Conservation (phyloP, 1,140 invertebrate genomes). For the Schlechtendalia chinensis region DNA sequence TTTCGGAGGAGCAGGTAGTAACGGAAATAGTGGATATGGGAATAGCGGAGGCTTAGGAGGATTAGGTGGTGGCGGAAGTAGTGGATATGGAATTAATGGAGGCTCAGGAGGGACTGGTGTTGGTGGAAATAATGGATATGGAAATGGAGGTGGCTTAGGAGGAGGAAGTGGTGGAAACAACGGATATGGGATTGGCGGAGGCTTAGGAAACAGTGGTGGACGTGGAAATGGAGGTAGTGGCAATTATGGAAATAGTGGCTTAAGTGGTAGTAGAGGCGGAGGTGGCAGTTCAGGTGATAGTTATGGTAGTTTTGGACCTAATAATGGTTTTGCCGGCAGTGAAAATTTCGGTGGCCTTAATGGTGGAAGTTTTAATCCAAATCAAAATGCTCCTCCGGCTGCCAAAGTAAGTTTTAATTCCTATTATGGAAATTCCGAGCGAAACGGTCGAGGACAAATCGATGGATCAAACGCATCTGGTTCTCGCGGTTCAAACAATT, state of each 20-base stretch:
- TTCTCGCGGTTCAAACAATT: neutral
- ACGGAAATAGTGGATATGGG: neutral
- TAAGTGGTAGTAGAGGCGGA: too few relatives aligned
- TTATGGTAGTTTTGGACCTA: neutral
- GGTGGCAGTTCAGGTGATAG: too few relatives aligned
- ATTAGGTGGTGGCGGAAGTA: neutral
- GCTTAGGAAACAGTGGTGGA: neutral
- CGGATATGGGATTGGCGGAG: neutral
- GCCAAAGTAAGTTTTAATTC: constrained; percentile 36
- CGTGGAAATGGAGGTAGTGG: too few relatives aligned
- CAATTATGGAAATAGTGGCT: too few relatives aligned
- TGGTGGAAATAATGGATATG: neutral
- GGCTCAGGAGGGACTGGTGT: neutral
- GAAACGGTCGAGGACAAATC: neutral
- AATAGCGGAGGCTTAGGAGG: neutral
- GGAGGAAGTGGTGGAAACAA: neutral
- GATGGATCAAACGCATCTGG: constrained; percentile 8
- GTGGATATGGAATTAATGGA: neutral
- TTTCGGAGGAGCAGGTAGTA: neutral
- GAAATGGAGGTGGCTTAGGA: constrained; percentile 4
- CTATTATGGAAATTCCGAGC: constrained; percentile 17
- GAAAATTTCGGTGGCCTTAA: neutral
- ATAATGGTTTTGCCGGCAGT: neutral
- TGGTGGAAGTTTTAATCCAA: constrained; percentile 34
- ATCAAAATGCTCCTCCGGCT: constrained; percentile 44